Base-by-base conservation (phyloP, 2,113 vertebrate species). In the Nothobranchius furzeri region DNA sequence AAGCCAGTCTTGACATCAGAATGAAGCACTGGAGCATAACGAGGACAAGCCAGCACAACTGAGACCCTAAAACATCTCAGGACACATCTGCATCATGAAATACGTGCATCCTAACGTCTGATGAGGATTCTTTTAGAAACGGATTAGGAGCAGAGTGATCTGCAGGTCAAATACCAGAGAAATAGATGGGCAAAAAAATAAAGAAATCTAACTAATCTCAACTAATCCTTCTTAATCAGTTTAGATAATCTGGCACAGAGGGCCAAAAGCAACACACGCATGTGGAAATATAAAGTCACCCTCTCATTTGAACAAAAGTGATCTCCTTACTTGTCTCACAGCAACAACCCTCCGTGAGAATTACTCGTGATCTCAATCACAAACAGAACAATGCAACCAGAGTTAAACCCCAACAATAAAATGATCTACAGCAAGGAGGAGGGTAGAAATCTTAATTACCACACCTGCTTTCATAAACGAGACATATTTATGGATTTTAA, bases 381-480 rank as follows among this genome's bases (percentile, higher is more conserved):
- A 83, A 66, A 76, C 68, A 53, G 70, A 85, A 87, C 75, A 81
- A 82, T 76, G 50, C 64, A 46, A 65, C 74, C 74, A 75, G 73
- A 80, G 86, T 91, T 81, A 90, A 85, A 53, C 63, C 78, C 66
- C 82, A 92, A 93, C 89, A 92, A 92, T 90, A 82, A 88, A 78
- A 90, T 90, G 88, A 93, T 93, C 90, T 93, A 91, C 83, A 88
- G 86, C 81, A 82, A 61, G 17, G 14, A 2, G 25, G 37, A 64
- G 55, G 53, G n/a, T 11, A 47, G 30, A 70, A 76, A 66, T 86
- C 88, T 85, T 92, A 92, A 93, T 94, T 92, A 88, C 90, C 35
- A 75, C 85, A 78, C 79, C 83, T 75, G 70, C 75, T 79, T 87
- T 62, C 30, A 69, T 64, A 65, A 49, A 43, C 65, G 61, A 82